Percentiles rank a stretch among this genome's conserved stretches.
These are phyloP conservation scores for Nephrotoma guestfalica DNA, from an alignment of 2,888 invertebrate genomes.

Conservation along the genomic window DNA sequence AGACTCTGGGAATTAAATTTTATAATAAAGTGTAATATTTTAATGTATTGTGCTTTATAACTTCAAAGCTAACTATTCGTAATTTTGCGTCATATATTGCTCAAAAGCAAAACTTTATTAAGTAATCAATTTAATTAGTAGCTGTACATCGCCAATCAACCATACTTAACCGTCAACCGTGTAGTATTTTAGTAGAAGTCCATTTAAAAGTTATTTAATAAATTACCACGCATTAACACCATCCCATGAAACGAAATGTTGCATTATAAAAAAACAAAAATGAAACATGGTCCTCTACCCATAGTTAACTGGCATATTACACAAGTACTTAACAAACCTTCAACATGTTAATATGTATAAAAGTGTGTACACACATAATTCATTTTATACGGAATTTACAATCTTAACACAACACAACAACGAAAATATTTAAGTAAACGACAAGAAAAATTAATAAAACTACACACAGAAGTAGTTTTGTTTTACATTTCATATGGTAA, in stretches of 20 bases:
- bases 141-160: too few relatives aligned
- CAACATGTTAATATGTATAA: neutral
- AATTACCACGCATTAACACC: neutral
- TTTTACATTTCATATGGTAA: neutral
- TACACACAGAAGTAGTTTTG: neutral
- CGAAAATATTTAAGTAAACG: neutral
- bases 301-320: neutral
- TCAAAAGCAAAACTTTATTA: too few relatives aligned
- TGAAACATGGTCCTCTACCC: neutral
- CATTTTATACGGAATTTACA: neutral
- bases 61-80: too few relatives aligned
- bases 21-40: too few relatives aligned
- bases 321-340: neutral
- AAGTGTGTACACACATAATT: neutral
- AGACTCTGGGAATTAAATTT: too few relatives aligned
- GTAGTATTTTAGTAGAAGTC: neutral
- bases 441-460: neutral
- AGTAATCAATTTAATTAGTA: too few relatives aligned
- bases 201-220: neutral
- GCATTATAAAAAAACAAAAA: neutral
- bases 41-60: too few relatives aligned
- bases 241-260: neutral
- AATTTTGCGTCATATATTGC: too few relatives aligned
- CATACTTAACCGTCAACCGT: neutral
- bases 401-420: neutral